These are phyloP conservation scores for Lasioglossum villosulum DNA, from an alignment of 2,888 invertebrate species.

Conservation along the genomic window DNA sequence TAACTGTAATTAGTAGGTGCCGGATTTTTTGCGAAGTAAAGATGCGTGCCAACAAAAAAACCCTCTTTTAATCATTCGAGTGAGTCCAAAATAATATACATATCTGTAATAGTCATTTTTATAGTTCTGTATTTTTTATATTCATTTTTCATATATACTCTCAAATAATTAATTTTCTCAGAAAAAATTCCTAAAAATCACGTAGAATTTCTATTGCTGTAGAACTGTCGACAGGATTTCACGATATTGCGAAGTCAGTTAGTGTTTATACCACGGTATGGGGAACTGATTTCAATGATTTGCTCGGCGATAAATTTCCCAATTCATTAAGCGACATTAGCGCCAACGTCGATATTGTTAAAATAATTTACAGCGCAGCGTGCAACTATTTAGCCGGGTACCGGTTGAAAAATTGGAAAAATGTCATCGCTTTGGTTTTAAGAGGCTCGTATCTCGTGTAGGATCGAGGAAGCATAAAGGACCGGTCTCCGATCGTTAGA, in stretches of 20 bases:
- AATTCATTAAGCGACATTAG: background rate
- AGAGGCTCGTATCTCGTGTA: background rate
- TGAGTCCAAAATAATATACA: no score
- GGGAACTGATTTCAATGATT: background rate
- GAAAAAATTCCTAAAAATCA: background rate
- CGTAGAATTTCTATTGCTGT: background rate
- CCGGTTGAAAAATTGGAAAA: background rate
- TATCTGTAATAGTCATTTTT: no score
- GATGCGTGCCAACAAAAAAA: background rate
- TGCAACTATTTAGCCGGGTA: background rate
- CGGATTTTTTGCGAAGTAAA: background rate
- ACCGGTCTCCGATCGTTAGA: conserved; percentile 1
- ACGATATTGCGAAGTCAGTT: background rate
- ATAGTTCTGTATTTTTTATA: no score
- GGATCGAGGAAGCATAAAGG: background rate
- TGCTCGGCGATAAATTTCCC: background rate
- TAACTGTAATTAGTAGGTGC: background rate
- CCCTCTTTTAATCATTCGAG: no score
- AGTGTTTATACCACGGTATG: background rate
- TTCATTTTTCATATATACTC: no score
- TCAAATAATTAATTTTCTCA: no score
- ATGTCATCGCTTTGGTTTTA: background rate
- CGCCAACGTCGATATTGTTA: background rate
- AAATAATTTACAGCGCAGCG: background rate
- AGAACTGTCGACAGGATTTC: background rate